Evolutionary conservation across 2,113 vertebrate species (phyloP).

Genomic region (Ptyas mucosa): DNA sequence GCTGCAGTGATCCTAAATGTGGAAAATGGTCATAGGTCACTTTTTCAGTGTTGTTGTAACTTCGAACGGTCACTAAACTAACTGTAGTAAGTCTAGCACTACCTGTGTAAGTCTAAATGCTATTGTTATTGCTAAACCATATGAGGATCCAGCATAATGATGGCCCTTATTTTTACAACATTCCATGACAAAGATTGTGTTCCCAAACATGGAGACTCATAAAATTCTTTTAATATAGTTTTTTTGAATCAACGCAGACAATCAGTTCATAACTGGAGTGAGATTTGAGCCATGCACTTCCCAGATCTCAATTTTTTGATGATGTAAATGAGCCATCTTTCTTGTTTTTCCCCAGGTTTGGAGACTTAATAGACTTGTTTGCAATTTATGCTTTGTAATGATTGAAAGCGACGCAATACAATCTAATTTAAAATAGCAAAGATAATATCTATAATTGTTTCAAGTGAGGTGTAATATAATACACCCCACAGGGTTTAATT

Average conservation of each 20-base stretch:
- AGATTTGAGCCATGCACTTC: not conserved
- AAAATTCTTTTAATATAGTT: not conserved
- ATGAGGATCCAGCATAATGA: not conserved
- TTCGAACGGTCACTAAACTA: not conserved
- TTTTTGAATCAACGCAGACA: not conserved
- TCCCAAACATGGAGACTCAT: not conserved
- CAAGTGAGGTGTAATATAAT: not conserved
- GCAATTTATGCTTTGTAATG: not conserved
- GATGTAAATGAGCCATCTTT: not conserved
- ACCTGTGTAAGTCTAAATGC: not conserved
- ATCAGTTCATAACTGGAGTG: not conserved
- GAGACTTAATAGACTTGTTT: not conserved
- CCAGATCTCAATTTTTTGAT: not conserved
- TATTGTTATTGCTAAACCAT: not conserved
- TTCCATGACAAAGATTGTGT: not conserved
- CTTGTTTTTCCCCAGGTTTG: not conserved
- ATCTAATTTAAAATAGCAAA: not conserved
- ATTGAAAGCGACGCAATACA: not conserved
- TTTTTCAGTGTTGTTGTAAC: not conserved
- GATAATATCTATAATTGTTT: not conserved
- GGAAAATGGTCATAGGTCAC: not conserved
- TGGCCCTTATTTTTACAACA: not conserved
- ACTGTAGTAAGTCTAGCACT: not conserved
- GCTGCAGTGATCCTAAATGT: not conserved
- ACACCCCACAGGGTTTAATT: not conserved